phyloP scores from a whole-genome alignment of 1,140 invertebrate species.

The Conus betulinus region DNA sequence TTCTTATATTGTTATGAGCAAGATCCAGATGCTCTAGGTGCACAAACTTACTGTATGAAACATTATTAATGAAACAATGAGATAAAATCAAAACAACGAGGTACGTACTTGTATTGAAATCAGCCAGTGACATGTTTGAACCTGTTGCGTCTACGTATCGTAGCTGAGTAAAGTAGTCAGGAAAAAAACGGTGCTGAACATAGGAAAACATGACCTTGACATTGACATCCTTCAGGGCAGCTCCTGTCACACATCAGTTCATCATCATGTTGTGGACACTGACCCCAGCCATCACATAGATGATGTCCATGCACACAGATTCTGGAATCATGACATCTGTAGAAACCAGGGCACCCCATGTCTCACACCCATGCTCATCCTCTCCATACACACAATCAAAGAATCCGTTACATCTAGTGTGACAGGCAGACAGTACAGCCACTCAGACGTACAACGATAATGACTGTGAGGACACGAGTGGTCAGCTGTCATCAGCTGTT shows the following conservation, averaged over 20 bases:
- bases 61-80: not conserved
- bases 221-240: slow-evolving; percentile 52
- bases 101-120: not conserved
- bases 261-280: slow-evolving; percentile 43
- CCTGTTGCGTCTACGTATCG: slow-evolving; percentile 10
- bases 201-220: slow-evolving; percentile 16
- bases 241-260: slow-evolving; percentile 33
- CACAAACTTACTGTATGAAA: not conserved
- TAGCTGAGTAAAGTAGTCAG: not conserved
- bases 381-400: not conserved
- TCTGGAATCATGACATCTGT: slow-evolving; percentile 11
- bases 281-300: slow-evolving; percentile 26
- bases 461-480: slow-evolving; percentile 22
- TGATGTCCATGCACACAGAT: slow-evolving; percentile 26
- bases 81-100: not conserved
- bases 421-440: not conserved
- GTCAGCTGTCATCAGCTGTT: not conserved
- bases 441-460: not conserved
- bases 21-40: slow-evolving; percentile 21
- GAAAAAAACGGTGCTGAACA: not conserved
- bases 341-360: slow-evolving; percentile 34
- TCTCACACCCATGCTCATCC: slow-evolving; percentile 1
- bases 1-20: slow-evolving; percentile 20
- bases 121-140: not conserved
- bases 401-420: slow-evolving; percentile 25